Percentiles rank a stretch among this genome's conserved stretches.
phyloP scores from a whole-genome alignment of 2,888 invertebrate species.

The Pelosia muscerda region DNA sequence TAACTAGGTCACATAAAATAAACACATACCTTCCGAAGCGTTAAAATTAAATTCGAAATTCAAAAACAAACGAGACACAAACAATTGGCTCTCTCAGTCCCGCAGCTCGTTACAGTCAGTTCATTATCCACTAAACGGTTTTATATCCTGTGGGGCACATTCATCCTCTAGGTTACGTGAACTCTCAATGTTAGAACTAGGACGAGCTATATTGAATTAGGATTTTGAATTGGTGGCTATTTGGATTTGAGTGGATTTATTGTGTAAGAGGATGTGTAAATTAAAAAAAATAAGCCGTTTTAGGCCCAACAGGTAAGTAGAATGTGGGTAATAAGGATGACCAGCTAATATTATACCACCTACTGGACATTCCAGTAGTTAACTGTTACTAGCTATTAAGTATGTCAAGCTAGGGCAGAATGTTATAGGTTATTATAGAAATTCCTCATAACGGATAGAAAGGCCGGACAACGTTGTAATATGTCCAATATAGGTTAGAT shows the following conservation, averaged over 20 bases:
- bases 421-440: no score
- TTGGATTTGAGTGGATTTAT: slow-evolving; percentile 9
- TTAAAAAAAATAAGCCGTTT: background rate
- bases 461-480: no score
- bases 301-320: no score
- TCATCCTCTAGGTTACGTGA: slow-evolving; percentile 31
- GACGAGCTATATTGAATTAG: slow-evolving; percentile 31
- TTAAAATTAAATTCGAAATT: slow-evolving; percentile 26
- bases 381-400: no score
- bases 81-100: slow-evolving; percentile 44
- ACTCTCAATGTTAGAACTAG: slow-evolving; percentile 40
- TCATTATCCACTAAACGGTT: slow-evolving; percentile 53
- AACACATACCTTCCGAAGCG: background rate
- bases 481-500: no score
- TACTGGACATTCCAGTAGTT: no score
- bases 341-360: no score
- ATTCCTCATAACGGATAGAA: no score
- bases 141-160: slow-evolving; percentile 50
- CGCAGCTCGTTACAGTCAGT: slow-evolving; percentile 44
- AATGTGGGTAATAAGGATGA: no score
- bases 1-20: slow-evolving; percentile 3
- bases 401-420: no score
- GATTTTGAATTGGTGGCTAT: slow-evolving; percentile 22
- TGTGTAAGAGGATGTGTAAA: background rate
- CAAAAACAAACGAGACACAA: slow-evolving; percentile 39